Evolutionary conservation across 2,797 vertebrate species (phyloP), one percentile per base, ranked within the genome.

Genomic region (Sitta carolinensis): DNA sequence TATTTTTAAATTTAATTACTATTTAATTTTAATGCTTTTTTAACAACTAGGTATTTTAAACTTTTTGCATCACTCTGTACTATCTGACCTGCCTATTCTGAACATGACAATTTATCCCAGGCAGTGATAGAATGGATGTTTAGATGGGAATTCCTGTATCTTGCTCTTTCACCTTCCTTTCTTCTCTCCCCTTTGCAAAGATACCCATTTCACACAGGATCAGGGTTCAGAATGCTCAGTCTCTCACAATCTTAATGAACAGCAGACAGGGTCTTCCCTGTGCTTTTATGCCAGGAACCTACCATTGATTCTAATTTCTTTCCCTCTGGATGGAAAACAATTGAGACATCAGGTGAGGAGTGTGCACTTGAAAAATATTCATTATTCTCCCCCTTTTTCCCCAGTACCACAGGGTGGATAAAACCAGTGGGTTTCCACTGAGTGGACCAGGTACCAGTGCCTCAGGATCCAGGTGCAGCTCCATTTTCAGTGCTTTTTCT

Each of bases 401-500:
- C 54, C 83, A 25, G 34, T 67, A 38, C 64, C 82, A 50, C n/a
- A 54, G 42, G 6, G 8, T 91, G 47, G 57, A 74, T 80, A 45
- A 92, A 92, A 91, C 68, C 94, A 96, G 40, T 57, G 68, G 66
- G 45, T 90, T 91, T 93, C 66, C 75, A 81, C 38, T 85, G 94
- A 85, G 45, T 48, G 43, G 58, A 78, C 74, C 79, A 94, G 68
- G 88, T 96, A 84, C 80, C 93, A 95, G 79, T 96, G 96, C 96
- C 83, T 47, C 57, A 59, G 86, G 89, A 76, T 89, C 85, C 86
- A 96, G 94, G 89, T 93, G 79, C 97, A 97, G 96, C 93, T 97
- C 78, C 12, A 11, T 93, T 97, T 97, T 95, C 94, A 93, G 64
- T 74, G 90, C 94, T 96, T 85, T 95, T 95, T 96, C 96, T 94